Evolutionary conservation across 2,888 invertebrate species (phyloP), one percentile per base, ranked within the genome.

Genomic region (Trachelus stipa): DNA sequence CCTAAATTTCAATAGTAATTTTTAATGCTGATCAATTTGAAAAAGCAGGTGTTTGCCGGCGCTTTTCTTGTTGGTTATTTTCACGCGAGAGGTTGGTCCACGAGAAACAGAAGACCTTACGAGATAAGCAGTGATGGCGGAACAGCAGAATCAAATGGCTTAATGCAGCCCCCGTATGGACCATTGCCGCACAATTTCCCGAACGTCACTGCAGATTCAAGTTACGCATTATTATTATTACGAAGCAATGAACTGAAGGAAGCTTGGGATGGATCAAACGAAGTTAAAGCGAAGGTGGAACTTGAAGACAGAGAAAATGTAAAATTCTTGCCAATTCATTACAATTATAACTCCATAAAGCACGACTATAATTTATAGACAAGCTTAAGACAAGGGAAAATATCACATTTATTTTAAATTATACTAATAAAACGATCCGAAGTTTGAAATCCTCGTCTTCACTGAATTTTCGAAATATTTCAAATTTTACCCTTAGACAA

Each of bases 261-360:
- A 71, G 15, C 40, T 40, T 40, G 23, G 40, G 2, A 40, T 9
- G 30, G 4, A 30, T 0, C 31, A 30, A 23, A 34, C 31, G 71
- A 3, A 71, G 71, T 15, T 3, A 9, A 34, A 71, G 33, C 31
- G 11, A 30, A 30, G 9, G 23, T 30, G 3, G 71, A 2, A 71
- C 6, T 23, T 3, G 71, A 69, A 69, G 71, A 11, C 12, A 12
- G 40, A 15, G 4, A 40, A 23, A 40, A 23, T 23, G 23, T 9
- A 31, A 15, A 71, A 12, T 3, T 3, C 31, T 15, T 31, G 3
- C 73, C 74, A 12, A 34, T 73, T 11, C 74, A 73, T 73, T 73
- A 73, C 4, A 73, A 73, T 73, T 73, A 73, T 34, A 34, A 34
- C 23, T 73, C 74, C 15, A 73, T 73, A 34, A 33, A 34, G 34